These are phyloP conservation scores for human DNA, from an alignment of 2,113 vertebrate species.

Conservation along the genomic window DNA sequence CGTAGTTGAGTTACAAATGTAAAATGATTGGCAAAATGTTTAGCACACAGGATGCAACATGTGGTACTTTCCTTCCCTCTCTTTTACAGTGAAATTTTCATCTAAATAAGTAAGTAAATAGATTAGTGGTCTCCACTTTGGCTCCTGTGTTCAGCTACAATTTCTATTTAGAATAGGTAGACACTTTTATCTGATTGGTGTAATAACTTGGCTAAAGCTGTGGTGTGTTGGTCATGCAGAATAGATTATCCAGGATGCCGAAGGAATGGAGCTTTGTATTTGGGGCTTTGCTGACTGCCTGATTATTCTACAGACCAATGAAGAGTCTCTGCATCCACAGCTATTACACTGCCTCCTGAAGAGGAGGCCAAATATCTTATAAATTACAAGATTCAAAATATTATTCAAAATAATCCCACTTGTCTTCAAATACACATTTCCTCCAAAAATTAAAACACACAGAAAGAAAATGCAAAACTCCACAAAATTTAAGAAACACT, in stretches of 20 bases:
- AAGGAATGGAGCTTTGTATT: fast-evolving
- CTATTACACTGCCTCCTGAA: not conserved
- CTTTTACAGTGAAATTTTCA: not conserved
- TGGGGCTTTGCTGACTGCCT: not conserved
- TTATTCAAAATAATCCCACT: not conserved
- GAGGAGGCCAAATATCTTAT: not conserved
- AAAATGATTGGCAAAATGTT: not conserved
- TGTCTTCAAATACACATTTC: not conserved
- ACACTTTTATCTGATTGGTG: not conserved
- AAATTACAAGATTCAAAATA: not conserved
- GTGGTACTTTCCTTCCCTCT: not conserved
- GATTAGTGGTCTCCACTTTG: not conserved
- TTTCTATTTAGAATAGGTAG: not conserved
- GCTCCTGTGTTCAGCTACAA: not conserved
- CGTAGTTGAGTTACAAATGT: not conserved
- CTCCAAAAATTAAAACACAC: not conserved
- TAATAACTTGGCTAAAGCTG: not conserved
- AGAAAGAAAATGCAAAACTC: not conserved
- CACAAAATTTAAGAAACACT: not conserved
- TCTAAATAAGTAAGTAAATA: not conserved
- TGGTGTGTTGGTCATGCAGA: not conserved
- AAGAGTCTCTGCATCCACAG: not conserved
- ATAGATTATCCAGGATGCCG: not conserved
- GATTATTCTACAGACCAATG: not conserved
- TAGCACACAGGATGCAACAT: not conserved